Evolutionary conservation across 2,113 vertebrate genomes (phyloP), one percentile per base, ranked within the genome.

Genomic region (Mionectes macconnelli): DNA sequence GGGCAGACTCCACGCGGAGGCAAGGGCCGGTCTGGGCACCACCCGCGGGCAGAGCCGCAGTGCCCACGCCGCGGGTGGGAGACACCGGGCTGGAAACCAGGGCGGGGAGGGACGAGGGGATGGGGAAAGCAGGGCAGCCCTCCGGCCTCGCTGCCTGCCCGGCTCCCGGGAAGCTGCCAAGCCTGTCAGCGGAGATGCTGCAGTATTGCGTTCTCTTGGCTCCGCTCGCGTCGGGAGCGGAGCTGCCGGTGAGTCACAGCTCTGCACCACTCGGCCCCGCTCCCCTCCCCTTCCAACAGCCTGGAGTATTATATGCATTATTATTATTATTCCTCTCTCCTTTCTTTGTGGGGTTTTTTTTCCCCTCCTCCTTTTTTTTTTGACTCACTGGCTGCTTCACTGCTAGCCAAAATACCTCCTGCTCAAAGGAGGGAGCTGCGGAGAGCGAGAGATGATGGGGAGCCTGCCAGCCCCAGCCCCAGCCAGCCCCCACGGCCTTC

Each of bases 201-300:
- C 93, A 74, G 95, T 9, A 35, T 0, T 14, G 66, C 13, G 47
- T 20, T 55, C 20, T 10, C 69, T 87, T 22, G 77, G 84, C 91
- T 92, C 44, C 3, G 90, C 74, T 37, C 15, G 1, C 47, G 15
- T 25, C 16, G 4, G 60, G 86, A 90, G 79, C n/a, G 0, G 76
- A 84, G 89, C 93, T 79, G 75, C 78, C 78, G 31, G 55, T 95
- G 93, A 95, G 40, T 95, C 96, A 91, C 87, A 62, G 88, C 81
- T 81, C 95, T 90, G 90, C 89, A 59, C 68, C 94, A 89, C 89
- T 81, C 47, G 2, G 63, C 87, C 93, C 91, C 6, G 59, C 87
- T 50, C 4, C 70, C 87, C 77, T 62, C 83, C 87, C 87, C 67
- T 96, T 24, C 76, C 8, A 18, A 33, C 69, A 12, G 60, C 2